Evolutionary conservation across 2,888 invertebrate species (phyloP), one percentile per base, ranked within the genome.

Genomic region (Malthinus seriepunctatus): DNA sequence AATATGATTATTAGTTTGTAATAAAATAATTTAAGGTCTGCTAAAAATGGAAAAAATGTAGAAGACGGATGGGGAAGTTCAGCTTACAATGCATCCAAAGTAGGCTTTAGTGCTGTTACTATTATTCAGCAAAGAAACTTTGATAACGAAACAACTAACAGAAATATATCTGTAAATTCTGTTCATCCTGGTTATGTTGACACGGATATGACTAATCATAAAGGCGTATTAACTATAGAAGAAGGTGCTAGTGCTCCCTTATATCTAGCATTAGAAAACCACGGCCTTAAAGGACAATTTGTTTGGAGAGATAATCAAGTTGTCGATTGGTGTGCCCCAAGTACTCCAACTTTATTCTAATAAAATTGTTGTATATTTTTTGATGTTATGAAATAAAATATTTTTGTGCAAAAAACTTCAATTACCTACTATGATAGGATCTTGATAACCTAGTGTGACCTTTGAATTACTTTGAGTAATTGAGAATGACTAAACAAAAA

Each of bases 161-260:
- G 84, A 76, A 87, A 88, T 66, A 83, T 91, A 53, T 82, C 83
- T 61, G 83, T 89, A 8, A 91, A 91, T 77, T 79, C 85, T 3
- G 88, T 88, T 1, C 88, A 88, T 74, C 91, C 91, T 0, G 92
- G 91, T 0, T 89, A 86, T 73, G 90, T 92, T 0, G 83, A 83
- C 65, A 93, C 92, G 0, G 90, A 92, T 69, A 88, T 93, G 90
- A 81, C 86, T 0, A 86, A 85, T 32, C 66, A 67, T 48, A 60
- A 53, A 47, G 92, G 88, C n/a, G n/a, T n/a, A n/a, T n/a, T 86
- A 11, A 82, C 82, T 1, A 80, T 83, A n/a, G 86, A 87, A 39
- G 71, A 83, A 74, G 63, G 89, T 83, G 37, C 79, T 83, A 75
- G 80, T 78, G 78, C 88, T 69, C 82, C 88, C 1, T 70, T 88